Percentiles rank a stretch among this genome's conserved stretches.
phyloP scores from a whole-genome alignment of 2,113 vertebrate species.

The Nematolebias whitei region DNA sequence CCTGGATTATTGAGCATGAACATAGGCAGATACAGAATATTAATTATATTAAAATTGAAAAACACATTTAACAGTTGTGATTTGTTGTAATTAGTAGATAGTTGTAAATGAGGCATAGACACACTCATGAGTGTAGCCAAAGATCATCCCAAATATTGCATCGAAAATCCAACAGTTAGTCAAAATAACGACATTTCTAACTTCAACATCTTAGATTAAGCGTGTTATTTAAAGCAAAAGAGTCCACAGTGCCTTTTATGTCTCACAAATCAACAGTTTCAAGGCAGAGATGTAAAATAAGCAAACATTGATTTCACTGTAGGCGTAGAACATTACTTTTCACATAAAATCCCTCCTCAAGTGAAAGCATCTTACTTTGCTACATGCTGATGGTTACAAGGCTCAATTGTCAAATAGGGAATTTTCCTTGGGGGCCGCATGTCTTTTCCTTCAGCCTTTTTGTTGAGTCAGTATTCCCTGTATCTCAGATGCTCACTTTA shows the following conservation, averaged over 20 bases:
- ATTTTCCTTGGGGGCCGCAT: slow-evolving; percentile 17
- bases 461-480: slow-evolving; percentile 45
- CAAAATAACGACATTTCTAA: not conserved
- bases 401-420: slow-evolving; percentile 30
- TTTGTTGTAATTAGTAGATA: not conserved
- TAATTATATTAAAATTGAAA: not conserved
- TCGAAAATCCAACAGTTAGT: no score
- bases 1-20: no score
- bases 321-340: slow-evolving; percentile 27
- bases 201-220: not conserved
- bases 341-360: not conserved
- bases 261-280: not conserved
- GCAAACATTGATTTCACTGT: not conserved
- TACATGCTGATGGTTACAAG: slow-evolving; percentile 30
- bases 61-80: not conserved
- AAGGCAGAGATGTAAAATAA: not conserved
- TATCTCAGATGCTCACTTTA: slow-evolving; percentile 32
- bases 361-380: slow-evolving; percentile 6
- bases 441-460: slow-evolving; percentile 26
- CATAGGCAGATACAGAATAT: no score
- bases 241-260: not conserved
- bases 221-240: not conserved
- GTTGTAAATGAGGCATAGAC: no score
- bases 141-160: no score
- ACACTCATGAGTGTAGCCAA: no score